Base-by-base conservation (phyloP, 1,140 invertebrate species). In the Drosophila sechellia region DNA sequence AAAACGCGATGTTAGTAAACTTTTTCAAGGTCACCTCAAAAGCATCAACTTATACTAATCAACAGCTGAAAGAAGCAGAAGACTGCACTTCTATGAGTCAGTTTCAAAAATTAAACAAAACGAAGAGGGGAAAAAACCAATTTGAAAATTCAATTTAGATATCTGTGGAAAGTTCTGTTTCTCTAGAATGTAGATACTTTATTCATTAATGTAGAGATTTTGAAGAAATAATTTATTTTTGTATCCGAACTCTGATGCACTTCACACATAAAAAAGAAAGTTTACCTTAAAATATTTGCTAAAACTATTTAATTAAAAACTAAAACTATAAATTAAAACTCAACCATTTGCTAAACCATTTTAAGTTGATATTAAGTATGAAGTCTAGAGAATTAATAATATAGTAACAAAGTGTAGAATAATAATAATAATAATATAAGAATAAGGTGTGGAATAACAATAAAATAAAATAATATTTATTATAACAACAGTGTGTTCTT, bases 1-100 rank as follows among this genome's bases (percentile, higher is more conserved):
- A 71, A 65, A 75, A 52, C 25, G 39, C 59, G 65, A 87, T 83
- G 83, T 87, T 89, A 87, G 75, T 89, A 87, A 87, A 87, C 83
- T 87, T 87, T 45, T 87, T 87, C 83, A 87, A 87, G 83, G 83
- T 87, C 83, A 87, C 46, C 66, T 79, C 83, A 39, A 45, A 87
- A 87, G 79, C 81, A 73, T 87, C 75, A 87, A 87, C 83, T 83
- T 83, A 78, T 78, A 75, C 65, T 77, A 64, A 74, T 50, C 74
- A 86, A 50, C 59, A 20, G 34, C 22, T 31, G 34, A 13, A 55
- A 53, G 43, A 52, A 34, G 11, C 45, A 60, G 37, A 56, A 15
- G 46, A 37, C 77, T 76, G 71, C 73, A 76, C 10, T 76, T 57
- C 27, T 5, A 31, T 49, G 35, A 66, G 22, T 39, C 15, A 40